Conservation (phyloP, 1,140 invertebrate species). For the Nebria ingens region DNA sequence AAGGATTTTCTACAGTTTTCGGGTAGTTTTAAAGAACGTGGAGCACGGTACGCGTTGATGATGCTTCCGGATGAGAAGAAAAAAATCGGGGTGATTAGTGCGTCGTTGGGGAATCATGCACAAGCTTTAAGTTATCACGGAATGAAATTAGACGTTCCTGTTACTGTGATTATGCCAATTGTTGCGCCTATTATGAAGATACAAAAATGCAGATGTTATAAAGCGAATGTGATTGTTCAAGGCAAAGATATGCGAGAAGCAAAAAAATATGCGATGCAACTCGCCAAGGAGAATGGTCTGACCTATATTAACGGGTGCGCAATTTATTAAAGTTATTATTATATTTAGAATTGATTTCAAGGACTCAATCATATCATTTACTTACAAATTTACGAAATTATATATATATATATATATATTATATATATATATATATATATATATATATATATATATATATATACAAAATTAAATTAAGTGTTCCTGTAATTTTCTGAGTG, state of each 20-base stretch:
- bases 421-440: too few relatives aligned
- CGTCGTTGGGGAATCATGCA: conserved; percentile 88
- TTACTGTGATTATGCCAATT: conserved; percentile 90
- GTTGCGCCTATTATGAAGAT: conserved; percentile 91
- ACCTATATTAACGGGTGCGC: conserved; percentile 86
- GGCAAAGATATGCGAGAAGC: conserved; percentile 81
- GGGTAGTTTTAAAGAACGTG: conserved; percentile 90
- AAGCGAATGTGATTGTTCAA: conserved; percentile 73
- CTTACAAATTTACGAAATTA: too few relatives aligned
- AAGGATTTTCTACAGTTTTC: conserved; percentile 89
- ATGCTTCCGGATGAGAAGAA: conserved; percentile 63
- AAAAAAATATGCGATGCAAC: conserved; percentile 61
- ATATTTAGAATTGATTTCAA: too few relatives aligned
- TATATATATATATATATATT: too few relatives aligned
- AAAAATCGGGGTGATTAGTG: conserved; percentile 74
- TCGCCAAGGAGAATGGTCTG: conserved; percentile 58
- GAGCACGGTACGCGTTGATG: conserved; percentile 74
- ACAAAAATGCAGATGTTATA: conserved; percentile 69
- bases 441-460: conserved; percentile 12
- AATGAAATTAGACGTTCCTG: conserved; percentile 62
- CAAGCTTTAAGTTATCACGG: conserved; percentile 83
- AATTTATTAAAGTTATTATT: conserved; percentile 22
- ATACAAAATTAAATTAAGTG: conserved; percentile 3
- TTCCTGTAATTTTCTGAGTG: conserved; percentile 11
- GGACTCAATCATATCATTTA: too few relatives aligned